Percentiles rank a stretch among this genome's conserved stretches.
Evolutionary conservation across 2,888 invertebrate genomes (phyloP).

Genomic region (Eucriotettix oculatus): DNA sequence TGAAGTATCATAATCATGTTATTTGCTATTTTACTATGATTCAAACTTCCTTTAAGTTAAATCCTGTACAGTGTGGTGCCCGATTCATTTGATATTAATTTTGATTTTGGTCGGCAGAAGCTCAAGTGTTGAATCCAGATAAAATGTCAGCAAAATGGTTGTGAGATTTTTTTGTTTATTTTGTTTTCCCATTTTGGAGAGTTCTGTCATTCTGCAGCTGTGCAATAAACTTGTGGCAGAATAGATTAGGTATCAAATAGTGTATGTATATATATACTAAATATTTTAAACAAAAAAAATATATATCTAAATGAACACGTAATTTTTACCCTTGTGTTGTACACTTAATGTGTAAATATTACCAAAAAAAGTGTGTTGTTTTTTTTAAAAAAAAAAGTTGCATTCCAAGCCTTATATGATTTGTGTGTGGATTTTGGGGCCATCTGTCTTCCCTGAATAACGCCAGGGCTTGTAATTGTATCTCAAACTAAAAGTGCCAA

Average conservation of each 20-base stretch:
- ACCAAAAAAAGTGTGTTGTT: slow-evolving; percentile 4
- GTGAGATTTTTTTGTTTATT: slow-evolving; percentile 5
- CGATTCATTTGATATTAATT: no score
- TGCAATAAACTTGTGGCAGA: slow-evolving; percentile 14
- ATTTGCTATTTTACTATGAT: no score
- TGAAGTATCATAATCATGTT: no score
- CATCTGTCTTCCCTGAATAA: background rate
- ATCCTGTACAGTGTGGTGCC: no score
- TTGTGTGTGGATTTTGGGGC: slow-evolving; percentile 7
- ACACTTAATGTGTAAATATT: slow-evolving; percentile 2
- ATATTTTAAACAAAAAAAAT: background rate
- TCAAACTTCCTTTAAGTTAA: no score
- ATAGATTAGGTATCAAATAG: background rate
- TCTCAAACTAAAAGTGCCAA: no score
- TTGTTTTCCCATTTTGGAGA: slow-evolving; percentile 13
- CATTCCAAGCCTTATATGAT: slow-evolving; percentile 20
- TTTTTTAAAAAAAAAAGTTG: slow-evolving; percentile 15
- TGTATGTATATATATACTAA: slow-evolving; percentile 1
- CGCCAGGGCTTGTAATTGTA: no score
- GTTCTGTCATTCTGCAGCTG: slow-evolving; percentile 21
- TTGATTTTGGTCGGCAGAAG: background rate
- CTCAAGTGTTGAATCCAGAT: background rate
- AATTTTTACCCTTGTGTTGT: background rate
- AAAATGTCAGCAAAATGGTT: slow-evolving; percentile 5
- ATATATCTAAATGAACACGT: background rate